Conservation (phyloP, 2,797 vertebrate genomes). For the Scyliorhinus canicula region DNA sequence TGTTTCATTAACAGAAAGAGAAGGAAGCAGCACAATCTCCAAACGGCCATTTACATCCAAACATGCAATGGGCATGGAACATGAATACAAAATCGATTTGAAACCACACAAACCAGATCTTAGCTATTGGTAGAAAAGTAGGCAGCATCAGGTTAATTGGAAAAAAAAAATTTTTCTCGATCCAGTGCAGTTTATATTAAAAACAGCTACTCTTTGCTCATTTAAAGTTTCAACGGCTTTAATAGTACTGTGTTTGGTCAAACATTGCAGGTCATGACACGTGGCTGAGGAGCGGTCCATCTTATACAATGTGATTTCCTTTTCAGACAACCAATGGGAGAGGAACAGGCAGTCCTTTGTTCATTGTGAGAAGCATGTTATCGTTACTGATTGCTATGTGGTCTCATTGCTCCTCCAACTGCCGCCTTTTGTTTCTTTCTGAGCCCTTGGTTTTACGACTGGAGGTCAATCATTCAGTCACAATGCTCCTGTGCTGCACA, state of each 20-base stretch:
- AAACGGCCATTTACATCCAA: conserved; percentile 23
- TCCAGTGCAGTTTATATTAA: not conserved
- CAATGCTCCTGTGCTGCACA: not conserved
- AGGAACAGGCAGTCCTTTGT: not conserved
- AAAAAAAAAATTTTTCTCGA: not conserved
- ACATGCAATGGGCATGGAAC: not conserved
- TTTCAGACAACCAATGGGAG: not conserved
- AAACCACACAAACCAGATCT: not conserved
- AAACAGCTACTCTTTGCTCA: not conserved
- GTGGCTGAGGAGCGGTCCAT: no score
- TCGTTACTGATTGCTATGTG: not conserved
- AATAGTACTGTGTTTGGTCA: not conserved
- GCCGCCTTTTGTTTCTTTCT: not conserved
- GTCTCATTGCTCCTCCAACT: not conserved
- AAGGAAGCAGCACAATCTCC: conserved; percentile 5
- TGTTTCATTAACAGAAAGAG: conserved; percentile 19
- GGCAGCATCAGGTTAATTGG: not conserved
- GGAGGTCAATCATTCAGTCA: not conserved
- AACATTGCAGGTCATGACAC: not conserved
- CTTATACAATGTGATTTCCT: not conserved
- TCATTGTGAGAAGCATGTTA: not conserved
- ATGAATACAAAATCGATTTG: conserved; percentile 27
- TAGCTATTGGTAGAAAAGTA: not conserved
- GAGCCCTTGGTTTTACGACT: not conserved
- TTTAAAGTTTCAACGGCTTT: not conserved